Evolutionary conservation across 2,888 invertebrate genomes (phyloP), one percentile per base, ranked within the genome.

Genomic region (Agrypnus murinus): DNA sequence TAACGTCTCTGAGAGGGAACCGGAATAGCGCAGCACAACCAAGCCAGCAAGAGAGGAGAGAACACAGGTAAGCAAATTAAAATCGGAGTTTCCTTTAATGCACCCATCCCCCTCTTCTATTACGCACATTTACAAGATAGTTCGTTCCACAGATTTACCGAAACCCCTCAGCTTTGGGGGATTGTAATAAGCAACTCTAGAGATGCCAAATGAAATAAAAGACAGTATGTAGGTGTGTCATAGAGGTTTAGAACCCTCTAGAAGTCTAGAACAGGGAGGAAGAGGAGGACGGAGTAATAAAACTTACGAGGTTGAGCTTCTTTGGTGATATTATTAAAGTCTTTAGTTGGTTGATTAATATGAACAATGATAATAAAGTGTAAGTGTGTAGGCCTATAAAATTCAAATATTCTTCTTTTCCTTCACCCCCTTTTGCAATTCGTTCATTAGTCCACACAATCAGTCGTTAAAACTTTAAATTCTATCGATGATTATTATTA

Each of bases 141-240:
- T 62, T 68, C 58, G 64, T 65, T 65, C 55, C 50, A 59, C 68
- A 68, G 75, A 73, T 75, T 77, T 77, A 74, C 73, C 65, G 73
- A 75, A 77, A 73, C 77, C 74, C 73, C 72, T 74, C 74, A 73
- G 74, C 73, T 75, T 71, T 70, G 75, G 77, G n/a, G 74, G 75
- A 71, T 71, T 71, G 70, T 77, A 77, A 77, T 78, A 77, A 77
- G 73, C 77, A 69, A 72, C 76, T 69, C 77, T 76, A 71, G 74
- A 76, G 74, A 73, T 71, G 76, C 76, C 75, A 75, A 75, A 77
- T 75, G 76, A 80, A 78, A 79, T 77, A 77, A 79, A 77, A 79
- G 75, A 77, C 76, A 63, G 62, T 73, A n/a, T n/a, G 75, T 74
- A 78, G 79, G 78, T 77, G 77, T 77, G 79, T 75, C 77, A 71